Conservation (phyloP, 1,140 invertebrate genomes). For the Cataglyphis hispanica region DNA sequence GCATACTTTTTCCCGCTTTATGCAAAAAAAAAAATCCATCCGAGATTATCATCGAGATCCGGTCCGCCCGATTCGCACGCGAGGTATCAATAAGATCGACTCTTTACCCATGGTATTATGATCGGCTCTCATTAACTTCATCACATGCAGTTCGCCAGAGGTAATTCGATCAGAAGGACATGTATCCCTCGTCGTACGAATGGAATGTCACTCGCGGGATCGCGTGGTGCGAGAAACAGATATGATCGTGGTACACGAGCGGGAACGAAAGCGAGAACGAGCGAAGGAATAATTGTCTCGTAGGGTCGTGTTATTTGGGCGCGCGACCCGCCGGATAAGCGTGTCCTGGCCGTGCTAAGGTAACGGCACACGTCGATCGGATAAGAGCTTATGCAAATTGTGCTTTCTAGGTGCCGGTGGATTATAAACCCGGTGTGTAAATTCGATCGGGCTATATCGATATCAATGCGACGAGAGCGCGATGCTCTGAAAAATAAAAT, state of each 20-base stretch:
- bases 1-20: neutral
- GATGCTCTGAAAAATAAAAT: too few relatives aligned
- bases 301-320: constrained; percentile 44
- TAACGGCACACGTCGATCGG: constrained; percentile 61
- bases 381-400: constrained; percentile 68
- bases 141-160: constrained; percentile 11
- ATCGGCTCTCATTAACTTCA: constrained; percentile 52
- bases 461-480: neutral
- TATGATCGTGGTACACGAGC: neutral
- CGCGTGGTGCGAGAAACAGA: constrained; percentile 4
- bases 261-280: constrained; percentile 27
- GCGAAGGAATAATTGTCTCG: constrained; percentile 56
- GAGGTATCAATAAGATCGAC: constrained; percentile 32
- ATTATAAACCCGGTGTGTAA: constrained; percentile 43
- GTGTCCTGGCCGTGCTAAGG: constrained; percentile 28
- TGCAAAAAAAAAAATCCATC: constrained; percentile 17
- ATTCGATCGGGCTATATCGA: constrained; percentile 13
- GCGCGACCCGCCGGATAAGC: constrained; percentile 43
- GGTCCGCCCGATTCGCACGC: neutral
- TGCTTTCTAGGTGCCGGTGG: constrained; percentile 46
- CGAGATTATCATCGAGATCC: neutral
- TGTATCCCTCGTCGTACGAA: constrained; percentile 14
- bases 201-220: constrained; percentile 50
- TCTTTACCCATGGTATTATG: constrained; percentile 23
- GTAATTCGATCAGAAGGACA: constrained; percentile 54